phyloP scores from a whole-genome alignment of 2,113 vertebrate species.

The Theristicus caerulescens region DNA sequence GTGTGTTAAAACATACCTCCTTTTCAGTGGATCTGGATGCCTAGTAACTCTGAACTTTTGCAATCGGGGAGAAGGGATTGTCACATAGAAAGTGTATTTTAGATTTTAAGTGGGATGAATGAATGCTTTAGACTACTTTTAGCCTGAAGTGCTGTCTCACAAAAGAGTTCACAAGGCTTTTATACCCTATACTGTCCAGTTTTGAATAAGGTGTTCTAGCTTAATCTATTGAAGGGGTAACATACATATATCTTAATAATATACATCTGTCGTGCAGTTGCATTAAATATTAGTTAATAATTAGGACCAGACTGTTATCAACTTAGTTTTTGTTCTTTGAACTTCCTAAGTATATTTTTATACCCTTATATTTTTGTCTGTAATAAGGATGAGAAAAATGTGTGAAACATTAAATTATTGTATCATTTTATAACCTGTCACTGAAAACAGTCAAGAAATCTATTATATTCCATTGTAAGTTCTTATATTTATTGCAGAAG shows the following conservation, averaged over 20 bases:
- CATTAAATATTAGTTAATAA: not conserved
- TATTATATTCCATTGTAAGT: not conserved
- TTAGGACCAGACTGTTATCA: not conserved
- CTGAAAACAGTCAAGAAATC: not conserved
- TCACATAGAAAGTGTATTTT: not conserved
- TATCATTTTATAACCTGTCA: not conserved
- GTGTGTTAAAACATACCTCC: not conserved
- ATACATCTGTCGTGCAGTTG: accelerated
- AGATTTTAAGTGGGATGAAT: not conserved
- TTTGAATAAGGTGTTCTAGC: not conserved
- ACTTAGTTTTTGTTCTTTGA: not conserved
- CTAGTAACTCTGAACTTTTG: not conserved
- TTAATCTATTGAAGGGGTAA: not conserved
- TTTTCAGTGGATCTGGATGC: not conserved
- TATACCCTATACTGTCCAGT: not conserved
- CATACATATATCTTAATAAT: not conserved
- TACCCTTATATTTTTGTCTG: not conserved
- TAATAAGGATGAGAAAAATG: not conserved
- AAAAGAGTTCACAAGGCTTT: not conserved
- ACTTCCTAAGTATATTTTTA: not conserved
- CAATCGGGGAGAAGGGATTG: not conserved
- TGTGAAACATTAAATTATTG: not conserved
- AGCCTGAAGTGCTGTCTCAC: not conserved
- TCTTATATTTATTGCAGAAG: not conserved
- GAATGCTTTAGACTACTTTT: not conserved